phyloP scores from a whole-genome alignment of 2,888 invertebrate species.

The Agriopis leucophaearia region DNA sequence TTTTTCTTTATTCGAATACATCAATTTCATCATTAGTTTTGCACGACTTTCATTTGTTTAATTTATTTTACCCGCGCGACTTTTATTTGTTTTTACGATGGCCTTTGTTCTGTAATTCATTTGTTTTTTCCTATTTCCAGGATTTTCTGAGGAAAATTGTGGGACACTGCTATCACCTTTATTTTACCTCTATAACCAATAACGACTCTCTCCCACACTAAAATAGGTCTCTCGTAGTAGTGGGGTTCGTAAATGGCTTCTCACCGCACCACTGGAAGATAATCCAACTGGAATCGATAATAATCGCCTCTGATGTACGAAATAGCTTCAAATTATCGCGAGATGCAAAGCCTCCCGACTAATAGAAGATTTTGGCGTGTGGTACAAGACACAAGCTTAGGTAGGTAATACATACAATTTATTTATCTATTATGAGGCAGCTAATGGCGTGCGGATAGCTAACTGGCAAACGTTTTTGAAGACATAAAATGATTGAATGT shows the following conservation, averaged over 20 bases:
- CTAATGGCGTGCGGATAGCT: too few relatives aligned
- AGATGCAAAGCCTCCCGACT: constrained; percentile 44
- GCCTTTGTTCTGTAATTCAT: too few relatives aligned
- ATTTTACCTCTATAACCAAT: not conserved
- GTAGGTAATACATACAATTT: not conserved
- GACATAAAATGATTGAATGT: too few relatives aligned
- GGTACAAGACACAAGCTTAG: constrained; percentile 35
- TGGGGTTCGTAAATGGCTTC: constrained; percentile 9
- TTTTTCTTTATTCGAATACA: too few relatives aligned
- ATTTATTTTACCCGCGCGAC: too few relatives aligned
- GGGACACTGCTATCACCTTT: not conserved
- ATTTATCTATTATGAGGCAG: too few relatives aligned
- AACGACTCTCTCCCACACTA: not conserved
- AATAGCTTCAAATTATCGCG: constrained; percentile 50
- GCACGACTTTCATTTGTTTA: too few relatives aligned
- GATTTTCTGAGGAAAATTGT: not conserved
- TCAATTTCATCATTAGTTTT: too few relatives aligned
- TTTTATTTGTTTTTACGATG: too few relatives aligned
- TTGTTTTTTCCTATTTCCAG: not conserved
- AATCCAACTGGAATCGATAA: constrained; percentile 46
- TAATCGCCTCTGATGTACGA: constrained; percentile 46
- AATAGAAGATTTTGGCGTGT: constrained; percentile 37
- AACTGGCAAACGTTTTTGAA: too few relatives aligned
- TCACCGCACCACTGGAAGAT: constrained; percentile 26
- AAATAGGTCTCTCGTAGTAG: not conserved